phyloP scores from a whole-genome alignment of 2,797 vertebrate species.

The Danio albolineatus region DNA sequence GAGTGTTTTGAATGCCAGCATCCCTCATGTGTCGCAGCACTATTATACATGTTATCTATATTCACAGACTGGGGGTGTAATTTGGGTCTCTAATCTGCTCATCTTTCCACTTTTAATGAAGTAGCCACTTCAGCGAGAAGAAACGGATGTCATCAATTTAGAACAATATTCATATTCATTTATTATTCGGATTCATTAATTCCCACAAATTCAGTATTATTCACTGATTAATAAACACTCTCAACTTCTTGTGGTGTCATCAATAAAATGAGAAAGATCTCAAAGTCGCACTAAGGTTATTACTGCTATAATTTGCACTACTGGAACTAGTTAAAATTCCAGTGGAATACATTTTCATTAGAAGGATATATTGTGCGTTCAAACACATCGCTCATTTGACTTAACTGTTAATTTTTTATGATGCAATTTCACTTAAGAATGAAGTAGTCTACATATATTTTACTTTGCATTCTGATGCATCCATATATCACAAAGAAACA shows the following conservation, averaged over 20 bases:
- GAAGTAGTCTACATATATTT: slow-evolving; percentile 7
- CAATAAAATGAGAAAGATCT: slow-evolving; percentile 77
- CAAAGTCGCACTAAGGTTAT: slow-evolving; percentile 75
- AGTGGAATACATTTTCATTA: slow-evolving; percentile 58
- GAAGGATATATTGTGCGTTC: slow-evolving; percentile 57
- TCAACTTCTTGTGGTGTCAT: slow-evolving; percentile 69
- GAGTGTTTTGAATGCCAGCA: slow-evolving; percentile 33
- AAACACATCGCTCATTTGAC: slow-evolving; percentile 64
- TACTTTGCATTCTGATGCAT: slow-evolving; percentile 1
- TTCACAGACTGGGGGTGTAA: slow-evolving; percentile 71
- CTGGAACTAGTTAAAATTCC: slow-evolving; percentile 47
- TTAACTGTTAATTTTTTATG: slow-evolving; percentile 19
- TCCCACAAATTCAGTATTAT: slow-evolving; percentile 80
- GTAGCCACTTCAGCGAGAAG: slow-evolving; percentile 75
- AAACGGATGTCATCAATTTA: slow-evolving; percentile 77
- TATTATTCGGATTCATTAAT: slow-evolving; percentile 72
- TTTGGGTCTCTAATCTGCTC: slow-evolving; percentile 73
- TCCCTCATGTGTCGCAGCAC: slow-evolving; percentile 31
- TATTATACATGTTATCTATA: slow-evolving; percentile 45
- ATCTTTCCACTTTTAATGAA: slow-evolving; percentile 81
- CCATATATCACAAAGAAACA: not conserved
- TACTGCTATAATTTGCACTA: slow-evolving; percentile 66
- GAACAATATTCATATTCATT: slow-evolving; percentile 68
- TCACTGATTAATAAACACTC: slow-evolving; percentile 82
- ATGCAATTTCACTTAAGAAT: slow-evolving; percentile 12